Conservation (phyloP, 2,888 invertebrate species). For the Leucophenga montana region DNA sequence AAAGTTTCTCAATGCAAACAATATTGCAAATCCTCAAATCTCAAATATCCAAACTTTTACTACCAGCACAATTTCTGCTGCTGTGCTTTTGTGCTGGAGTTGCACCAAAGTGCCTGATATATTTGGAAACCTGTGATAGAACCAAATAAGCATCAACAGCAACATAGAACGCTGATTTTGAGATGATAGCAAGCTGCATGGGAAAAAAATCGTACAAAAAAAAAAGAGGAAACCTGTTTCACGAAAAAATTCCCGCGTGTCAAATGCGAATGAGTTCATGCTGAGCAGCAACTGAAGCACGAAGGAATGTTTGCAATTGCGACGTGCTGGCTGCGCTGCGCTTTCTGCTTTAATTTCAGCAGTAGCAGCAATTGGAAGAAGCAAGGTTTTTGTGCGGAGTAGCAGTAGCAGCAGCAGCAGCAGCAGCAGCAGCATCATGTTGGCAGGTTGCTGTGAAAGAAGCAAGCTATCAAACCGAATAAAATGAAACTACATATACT, state of each 20-base stretch:
- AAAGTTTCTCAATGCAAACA: too few species aligned
- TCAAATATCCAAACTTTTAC: too few species aligned
- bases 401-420: too few species aligned
- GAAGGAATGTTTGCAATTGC: background rate
- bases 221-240: constrained; percentile 26
- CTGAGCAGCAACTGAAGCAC: constrained; percentile 10
- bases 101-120: constrained; percentile 9
- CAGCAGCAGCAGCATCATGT: background rate
- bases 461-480: background rate
- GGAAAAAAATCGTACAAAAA: background rate
- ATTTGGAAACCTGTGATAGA: constrained; percentile 18
- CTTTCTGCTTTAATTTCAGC: background rate
- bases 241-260: constrained; percentile 31
- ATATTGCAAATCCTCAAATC: background rate
- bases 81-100: too few species aligned
- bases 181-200: background rate
- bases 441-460: constrained; percentile 5
- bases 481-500: background rate
- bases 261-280: constrained; percentile 23
- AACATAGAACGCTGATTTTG: background rate
- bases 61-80: too few species aligned
- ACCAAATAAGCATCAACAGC: background rate
- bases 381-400: too few species aligned
- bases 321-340: background rate
- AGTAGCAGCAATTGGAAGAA: background rate